Base-by-base conservation (phyloP, 2,888 invertebrate genomes). In the Apotomis turbidana region DNA sequence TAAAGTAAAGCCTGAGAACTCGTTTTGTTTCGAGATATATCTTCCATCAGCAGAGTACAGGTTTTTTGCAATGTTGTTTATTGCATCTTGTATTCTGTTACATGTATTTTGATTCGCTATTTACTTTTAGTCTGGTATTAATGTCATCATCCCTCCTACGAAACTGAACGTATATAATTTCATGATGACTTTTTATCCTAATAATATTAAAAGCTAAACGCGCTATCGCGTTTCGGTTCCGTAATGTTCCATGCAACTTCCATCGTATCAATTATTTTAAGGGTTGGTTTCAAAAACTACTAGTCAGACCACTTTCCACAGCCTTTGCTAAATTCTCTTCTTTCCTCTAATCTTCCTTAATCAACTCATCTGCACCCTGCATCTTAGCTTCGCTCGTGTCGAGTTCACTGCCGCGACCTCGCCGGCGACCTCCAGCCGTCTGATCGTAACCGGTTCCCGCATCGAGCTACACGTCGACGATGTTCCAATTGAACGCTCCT, bases 341-440 rank as follows among this genome's bases (percentile, higher is more conserved):
- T 61, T 41, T 57, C 36, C 38, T 52, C 38, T 52, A 9, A 52
- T 10, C 27, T 15, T 38, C 54, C 54, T 27, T 27, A 27, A 49
- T 63, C 57, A 63, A 55, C 55, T 41, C 51, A 63, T 36, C 63
- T 38, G 13, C 27, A 27, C 44, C n/a, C 8, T 51, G 58, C 49
- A 49, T 63, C 57, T 63, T 55, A 67, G 27, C 58, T 41, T 61
- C 68, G 36, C 54, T 57, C 62, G 6, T 5, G 6, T 6, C 41
- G 63, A 72, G 72, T 72, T 72, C 72, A 72, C 72, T 72, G 72
- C 68, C 72, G 68, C 72, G 72, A 72, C 72, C 72, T 72, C 72
- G 63, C 58, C 52, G 58, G 54, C 72, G 72, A 72, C 72, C 72
- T 72, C 72, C 68, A 72, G 68, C 68, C 72, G 68, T 68, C 62